Conservation (phyloP, 2,888 invertebrate genomes). For the Resseliella maxima region DNA sequence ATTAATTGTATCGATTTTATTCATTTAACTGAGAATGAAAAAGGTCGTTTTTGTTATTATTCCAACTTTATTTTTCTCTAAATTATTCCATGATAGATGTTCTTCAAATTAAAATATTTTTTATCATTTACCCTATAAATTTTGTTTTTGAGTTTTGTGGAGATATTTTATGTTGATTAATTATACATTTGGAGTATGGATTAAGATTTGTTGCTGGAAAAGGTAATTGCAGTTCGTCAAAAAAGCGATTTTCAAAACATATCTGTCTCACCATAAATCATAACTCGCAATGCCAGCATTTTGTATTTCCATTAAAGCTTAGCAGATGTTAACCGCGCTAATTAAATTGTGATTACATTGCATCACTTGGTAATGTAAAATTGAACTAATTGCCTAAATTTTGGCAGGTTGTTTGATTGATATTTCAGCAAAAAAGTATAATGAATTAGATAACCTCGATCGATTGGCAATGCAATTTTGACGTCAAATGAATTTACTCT, state of each 20-base stretch:
- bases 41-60: neutral
- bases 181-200: neutral
- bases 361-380: neutral
- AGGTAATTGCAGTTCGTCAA: neutral
- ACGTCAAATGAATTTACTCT: too few relatives aligned
- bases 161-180: neutral
- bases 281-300: neutral
- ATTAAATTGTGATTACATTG: neutral
- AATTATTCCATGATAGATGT: neutral
- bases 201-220: neutral
- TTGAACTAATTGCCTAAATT: too few relatives aligned
- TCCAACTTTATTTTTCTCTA: neutral
- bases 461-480: too few relatives aligned
- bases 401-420: too few relatives aligned
- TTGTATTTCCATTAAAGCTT: neutral
- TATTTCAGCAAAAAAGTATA: too few relatives aligned
- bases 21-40: neutral
- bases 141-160: neutral
- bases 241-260: neutral
- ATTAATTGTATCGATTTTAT: neutral
- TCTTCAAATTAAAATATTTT: neutral
- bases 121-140: neutral
- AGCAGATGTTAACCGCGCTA: neutral
- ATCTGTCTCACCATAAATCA: neutral
- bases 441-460: too few relatives aligned